Evolutionary conservation across 2,113 vertebrate genomes (phyloP).

Genomic region (Microtus oregoni): DNA sequence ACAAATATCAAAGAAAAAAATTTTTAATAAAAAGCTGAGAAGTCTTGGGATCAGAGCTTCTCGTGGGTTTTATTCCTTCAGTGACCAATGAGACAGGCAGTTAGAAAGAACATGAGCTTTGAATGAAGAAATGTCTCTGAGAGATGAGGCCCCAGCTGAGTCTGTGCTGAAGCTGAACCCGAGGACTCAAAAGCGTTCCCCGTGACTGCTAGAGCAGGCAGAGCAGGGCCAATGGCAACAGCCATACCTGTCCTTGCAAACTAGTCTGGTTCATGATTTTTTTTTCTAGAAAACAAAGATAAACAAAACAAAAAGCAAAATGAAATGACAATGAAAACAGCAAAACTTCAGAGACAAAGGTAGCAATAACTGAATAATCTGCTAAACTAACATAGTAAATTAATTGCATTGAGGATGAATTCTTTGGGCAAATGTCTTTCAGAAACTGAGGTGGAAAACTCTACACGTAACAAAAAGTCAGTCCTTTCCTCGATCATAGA

Average conservation of each 20-base stretch:
- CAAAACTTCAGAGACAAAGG: neutral
- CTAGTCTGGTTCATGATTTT: neutral
- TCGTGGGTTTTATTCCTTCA: neutral
- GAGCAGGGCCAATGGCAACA: neutral
- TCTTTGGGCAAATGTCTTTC: conserved; percentile 4
- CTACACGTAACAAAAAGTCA: neutral
- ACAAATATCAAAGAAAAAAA: too few relatives aligned
- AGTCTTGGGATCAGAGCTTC: neutral
- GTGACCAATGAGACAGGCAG: neutral
- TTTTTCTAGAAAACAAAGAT: neutral
- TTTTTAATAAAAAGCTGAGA: neutral
- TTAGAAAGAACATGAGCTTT: neutral
- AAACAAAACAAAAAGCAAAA: neutral
- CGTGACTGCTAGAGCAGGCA: neutral
- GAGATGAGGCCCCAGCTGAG: neutral
- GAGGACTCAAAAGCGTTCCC: neutral
- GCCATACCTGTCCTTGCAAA: neutral
- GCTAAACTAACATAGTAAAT: neutral
- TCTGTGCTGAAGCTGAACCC: neutral
- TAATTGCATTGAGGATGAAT: neutral
- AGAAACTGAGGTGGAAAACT: conserved; percentile 23
- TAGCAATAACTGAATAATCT: neutral
- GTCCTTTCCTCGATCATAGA: conserved; percentile 15
- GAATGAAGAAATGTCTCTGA: neutral
- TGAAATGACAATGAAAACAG: neutral